A percentile compares a stretch with the other conserved stretches of the same genome.
Evolutionary conservation across 2,797 vertebrate genomes (phyloP).

Genomic region (Neosilurus mollespiculum): DNA sequence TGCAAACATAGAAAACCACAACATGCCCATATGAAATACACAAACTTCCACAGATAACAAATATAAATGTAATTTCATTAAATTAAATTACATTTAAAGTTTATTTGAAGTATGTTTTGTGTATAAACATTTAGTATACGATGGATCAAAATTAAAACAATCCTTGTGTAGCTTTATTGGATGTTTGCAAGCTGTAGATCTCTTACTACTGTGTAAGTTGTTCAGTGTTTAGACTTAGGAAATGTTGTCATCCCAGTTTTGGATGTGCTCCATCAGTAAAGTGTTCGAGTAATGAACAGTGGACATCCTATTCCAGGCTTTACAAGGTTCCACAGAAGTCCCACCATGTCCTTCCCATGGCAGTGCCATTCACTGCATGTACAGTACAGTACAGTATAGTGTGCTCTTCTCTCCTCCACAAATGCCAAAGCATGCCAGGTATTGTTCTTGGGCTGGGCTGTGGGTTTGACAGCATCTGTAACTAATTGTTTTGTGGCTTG

Average conservation of each 20-base stretch:
- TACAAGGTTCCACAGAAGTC: constrained; percentile 50
- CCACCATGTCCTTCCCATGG: constrained; percentile 34
- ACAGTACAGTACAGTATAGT: constrained; percentile 39
- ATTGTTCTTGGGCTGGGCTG: constrained; percentile 39
- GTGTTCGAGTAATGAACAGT: constrained; percentile 48
- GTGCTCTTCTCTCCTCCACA: constrained; percentile 30
- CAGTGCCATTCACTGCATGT: constrained; percentile 32
- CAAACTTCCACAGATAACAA: background rate
- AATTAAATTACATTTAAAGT: background rate
- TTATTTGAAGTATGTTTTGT: background rate
- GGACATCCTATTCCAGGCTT: constrained; percentile 53
- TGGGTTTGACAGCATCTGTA: constrained; percentile 41
- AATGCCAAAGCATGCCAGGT: constrained; percentile 42
- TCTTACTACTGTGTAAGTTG: constrained; percentile 38
- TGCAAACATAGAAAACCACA: background rate
- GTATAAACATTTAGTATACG: background rate
- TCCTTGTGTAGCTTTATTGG: background rate
- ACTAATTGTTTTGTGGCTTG: constrained; percentile 33
- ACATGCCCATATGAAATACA: background rate
- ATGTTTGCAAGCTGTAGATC: background rate
- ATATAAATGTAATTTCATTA: too few relatives aligned
- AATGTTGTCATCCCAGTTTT: constrained; percentile 41
- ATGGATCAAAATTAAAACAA: background rate
- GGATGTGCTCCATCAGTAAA: constrained; percentile 50
- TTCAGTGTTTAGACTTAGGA: constrained; percentile 20